These are phyloP conservation scores for Drosophila ohnishii DNA, from an alignment of 1,140 invertebrate genomes.

Conservation along the genomic window DNA sequence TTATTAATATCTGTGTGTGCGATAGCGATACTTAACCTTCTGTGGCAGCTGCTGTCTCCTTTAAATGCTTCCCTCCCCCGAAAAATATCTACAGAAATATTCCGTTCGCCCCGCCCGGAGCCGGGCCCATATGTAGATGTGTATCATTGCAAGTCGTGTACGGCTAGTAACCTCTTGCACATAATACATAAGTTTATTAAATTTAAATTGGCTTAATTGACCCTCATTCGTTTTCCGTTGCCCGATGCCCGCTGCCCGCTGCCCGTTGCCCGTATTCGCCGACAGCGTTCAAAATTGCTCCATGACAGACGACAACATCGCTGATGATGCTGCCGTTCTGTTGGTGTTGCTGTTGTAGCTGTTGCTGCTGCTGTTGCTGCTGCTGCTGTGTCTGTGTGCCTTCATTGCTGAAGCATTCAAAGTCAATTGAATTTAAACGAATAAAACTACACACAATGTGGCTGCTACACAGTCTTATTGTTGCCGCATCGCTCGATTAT, in stretches of 20 bases:
- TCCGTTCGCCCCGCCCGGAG: not conserved
- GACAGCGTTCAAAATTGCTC: conserved; percentile 48
- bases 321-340: conserved; percentile 25
- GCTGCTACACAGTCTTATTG: conserved; percentile 55
- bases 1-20: conserved; percentile 59
- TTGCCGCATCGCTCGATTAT: conserved; percentile 54
- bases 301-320: conserved; percentile 58
- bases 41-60: conserved; percentile 46
- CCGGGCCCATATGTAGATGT: conserved; percentile 34
- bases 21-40: conserved; percentile 60
- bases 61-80: conserved; percentile 48
- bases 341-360: conserved; percentile 10
- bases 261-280: conserved; percentile 56
- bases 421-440: conserved; percentile 81
- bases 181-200: conserved; percentile 83
- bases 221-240: conserved; percentile 81
- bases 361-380: conserved; percentile 2
- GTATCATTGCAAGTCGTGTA: conserved; percentile 68
- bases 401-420: conserved; percentile 79
- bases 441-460: conserved; percentile 75
- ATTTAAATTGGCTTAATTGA: conserved; percentile 83
- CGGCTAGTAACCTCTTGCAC: conserved; percentile 80
- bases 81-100: conserved; percentile 45
- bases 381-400: conserved; percentile 43
- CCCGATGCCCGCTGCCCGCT: conserved; percentile 56